Conservation (phyloP, 1,140 invertebrate genomes). For the Euschistus heros region DNA sequence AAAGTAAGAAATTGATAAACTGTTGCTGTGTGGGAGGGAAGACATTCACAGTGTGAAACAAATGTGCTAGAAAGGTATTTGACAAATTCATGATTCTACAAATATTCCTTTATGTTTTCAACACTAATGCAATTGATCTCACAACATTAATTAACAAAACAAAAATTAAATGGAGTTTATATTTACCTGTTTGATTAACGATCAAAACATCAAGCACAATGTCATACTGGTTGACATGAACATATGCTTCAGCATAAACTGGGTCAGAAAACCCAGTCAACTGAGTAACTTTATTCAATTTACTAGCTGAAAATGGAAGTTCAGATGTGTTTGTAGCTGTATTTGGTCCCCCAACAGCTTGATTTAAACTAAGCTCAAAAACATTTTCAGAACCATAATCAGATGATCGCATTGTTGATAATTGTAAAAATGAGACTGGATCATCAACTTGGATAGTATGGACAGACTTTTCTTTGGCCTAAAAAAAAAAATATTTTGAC, state of each 20-base stretch:
- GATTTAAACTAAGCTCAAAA: constrained; percentile 89
- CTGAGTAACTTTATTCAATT: constrained; percentile 87
- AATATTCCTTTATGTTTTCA: too few relatives aligned
- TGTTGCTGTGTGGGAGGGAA: too few relatives aligned
- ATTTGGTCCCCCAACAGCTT: constrained; percentile 50
- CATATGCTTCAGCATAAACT: constrained; percentile 97
- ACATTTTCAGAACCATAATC: constrained; percentile 73
- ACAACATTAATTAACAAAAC: not conserved
- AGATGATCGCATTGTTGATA: constrained; percentile 52
- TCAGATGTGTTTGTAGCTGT: constrained; percentile 24
- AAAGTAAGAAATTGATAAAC: too few relatives aligned
- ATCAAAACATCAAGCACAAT: constrained; percentile 94
- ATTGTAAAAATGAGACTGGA: constrained; percentile 75
- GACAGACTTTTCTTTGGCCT: constrained; percentile 58
- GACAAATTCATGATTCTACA: too few relatives aligned
- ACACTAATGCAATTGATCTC: too few relatives aligned
- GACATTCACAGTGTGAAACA: too few relatives aligned
- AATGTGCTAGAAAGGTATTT: too few relatives aligned
- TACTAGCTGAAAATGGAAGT: constrained; percentile 39
- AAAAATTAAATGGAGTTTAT: not conserved
- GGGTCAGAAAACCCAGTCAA: constrained; percentile 99
- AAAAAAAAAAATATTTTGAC: constrained; percentile 19
- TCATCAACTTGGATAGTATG: constrained; percentile 74
- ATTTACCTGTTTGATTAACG: constrained; percentile 86
- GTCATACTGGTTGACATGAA: constrained; percentile 98